A percentile compares a stretch with the other conserved stretches of the same genome.
These are phyloP conservation scores for Coreius guichenoti DNA, from an alignment of 2,797 vertebrate species.

Conservation along the genomic window DNA sequence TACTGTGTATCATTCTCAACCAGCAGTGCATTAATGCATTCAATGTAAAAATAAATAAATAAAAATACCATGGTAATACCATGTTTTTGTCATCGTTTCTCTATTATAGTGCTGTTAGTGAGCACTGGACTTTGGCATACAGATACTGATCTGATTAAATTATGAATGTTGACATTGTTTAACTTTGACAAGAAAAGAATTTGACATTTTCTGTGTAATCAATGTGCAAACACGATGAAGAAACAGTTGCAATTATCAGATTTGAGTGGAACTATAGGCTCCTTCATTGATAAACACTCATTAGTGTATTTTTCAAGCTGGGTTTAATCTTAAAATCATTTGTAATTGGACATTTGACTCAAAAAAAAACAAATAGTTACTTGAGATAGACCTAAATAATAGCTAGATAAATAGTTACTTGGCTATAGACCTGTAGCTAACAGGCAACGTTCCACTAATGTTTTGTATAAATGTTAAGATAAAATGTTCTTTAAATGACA, in stretches of 20 bases:
- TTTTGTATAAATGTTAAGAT: too few species aligned
- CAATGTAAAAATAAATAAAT: not conserved
- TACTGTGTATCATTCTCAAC: not conserved
- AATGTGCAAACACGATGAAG: not conserved
- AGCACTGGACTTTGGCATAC: not conserved
- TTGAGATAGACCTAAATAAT: too few species aligned
- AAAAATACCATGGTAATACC: not conserved
- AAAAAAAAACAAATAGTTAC: not conserved
- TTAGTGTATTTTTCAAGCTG: not conserved
- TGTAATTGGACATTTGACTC: not conserved
- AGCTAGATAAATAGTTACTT: not conserved
- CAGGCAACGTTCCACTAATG: too few species aligned
- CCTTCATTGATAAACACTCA: not conserved
- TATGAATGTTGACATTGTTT: not conserved
- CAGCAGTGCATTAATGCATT: not conserved
- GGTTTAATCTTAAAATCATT: not conserved
- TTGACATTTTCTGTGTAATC: conserved; percentile 16
- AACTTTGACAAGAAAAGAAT: conserved; percentile 29
- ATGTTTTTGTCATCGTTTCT: not conserved
- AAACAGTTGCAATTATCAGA: not conserved
- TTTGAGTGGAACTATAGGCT: not conserved
- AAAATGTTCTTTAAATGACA: too few species aligned
- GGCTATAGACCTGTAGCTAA: too few species aligned
- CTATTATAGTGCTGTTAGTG: not conserved
- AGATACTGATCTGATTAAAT: conserved; percentile 15